A percentile compares a stretch with the other conserved stretches of the same genome.
Conservation (phyloP, 1,140 invertebrate genomes). For the Samia ricini region DNA sequence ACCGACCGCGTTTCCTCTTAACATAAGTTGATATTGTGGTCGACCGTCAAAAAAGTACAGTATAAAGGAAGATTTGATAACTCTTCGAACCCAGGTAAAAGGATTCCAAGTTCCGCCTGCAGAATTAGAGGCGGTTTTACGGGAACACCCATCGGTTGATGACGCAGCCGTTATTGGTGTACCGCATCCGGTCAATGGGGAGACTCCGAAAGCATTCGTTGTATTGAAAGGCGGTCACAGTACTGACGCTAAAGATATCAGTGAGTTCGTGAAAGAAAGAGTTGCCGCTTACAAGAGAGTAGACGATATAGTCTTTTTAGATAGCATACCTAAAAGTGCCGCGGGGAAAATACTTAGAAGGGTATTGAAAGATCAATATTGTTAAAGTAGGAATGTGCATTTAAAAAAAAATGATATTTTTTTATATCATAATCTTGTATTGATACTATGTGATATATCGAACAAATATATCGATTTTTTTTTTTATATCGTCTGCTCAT, state of each 20-base stretch:
- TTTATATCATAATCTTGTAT: too few relatives aligned
- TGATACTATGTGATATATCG: too few relatives aligned
- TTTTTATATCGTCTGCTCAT: too few relatives aligned
- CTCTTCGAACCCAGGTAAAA: slow-evolving; percentile 57
- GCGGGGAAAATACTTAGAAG: slow-evolving; percentile 87
- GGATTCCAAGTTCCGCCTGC: slow-evolving; percentile 89
- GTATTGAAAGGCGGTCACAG: slow-evolving; percentile 70
- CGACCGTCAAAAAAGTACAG: too few relatives aligned
- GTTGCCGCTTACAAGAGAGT: slow-evolving; percentile 85
- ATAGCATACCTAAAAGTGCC: slow-evolving; percentile 85
- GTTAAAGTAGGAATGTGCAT: too few relatives aligned
- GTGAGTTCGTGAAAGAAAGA: slow-evolving; percentile 79
- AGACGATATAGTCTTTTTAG: slow-evolving; percentile 83
- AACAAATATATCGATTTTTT: too few relatives aligned
- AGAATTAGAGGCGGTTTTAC: slow-evolving; percentile 90
- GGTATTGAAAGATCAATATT: slow-evolving; percentile 75
- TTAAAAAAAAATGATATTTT: too few relatives aligned
- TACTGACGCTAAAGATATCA: slow-evolving; percentile 72
- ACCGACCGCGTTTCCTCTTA: too few relatives aligned
- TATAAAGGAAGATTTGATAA: too few relatives aligned
- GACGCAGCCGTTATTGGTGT: slow-evolving; percentile 93
- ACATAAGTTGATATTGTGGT: too few relatives aligned
- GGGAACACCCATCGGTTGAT: slow-evolving; percentile 84
- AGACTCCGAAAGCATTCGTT: slow-evolving; percentile 87
- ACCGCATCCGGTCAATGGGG: slow-evolving; percentile 85